A percentile compares a stretch with the other conserved stretches of the same genome.
These are phyloP conservation scores for Epinephelus coioides DNA, from an alignment of 2,797 vertebrate genomes.

Conservation along the genomic window DNA sequence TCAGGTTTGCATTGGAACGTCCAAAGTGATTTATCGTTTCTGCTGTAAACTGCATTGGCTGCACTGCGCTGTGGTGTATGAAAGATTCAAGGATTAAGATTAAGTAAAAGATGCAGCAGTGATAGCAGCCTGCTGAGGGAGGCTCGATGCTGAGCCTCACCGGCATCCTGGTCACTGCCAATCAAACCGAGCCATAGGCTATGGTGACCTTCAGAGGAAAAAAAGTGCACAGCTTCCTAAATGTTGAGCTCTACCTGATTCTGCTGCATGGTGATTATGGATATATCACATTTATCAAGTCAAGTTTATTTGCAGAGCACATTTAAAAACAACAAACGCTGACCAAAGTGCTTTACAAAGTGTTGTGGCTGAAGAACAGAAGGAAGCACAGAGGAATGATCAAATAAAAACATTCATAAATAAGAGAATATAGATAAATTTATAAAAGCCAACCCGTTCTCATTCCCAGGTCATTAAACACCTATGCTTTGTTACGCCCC, in stretches of 20 bases:
- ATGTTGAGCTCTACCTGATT: neutral
- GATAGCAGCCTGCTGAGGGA: conserved; percentile 29
- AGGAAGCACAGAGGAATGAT: too few relatives aligned
- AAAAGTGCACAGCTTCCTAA: neutral
- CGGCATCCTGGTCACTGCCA: conserved; percentile 39
- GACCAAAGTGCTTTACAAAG: too few relatives aligned
- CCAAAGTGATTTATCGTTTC: conserved; percentile 75
- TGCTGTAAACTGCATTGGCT: conserved; percentile 31
- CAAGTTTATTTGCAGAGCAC: too few relatives aligned
- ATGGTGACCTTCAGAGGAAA: conserved; percentile 28
- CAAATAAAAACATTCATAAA: too few relatives aligned
- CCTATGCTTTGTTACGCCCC: too few relatives aligned
- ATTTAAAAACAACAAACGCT: too few relatives aligned
- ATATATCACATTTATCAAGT: neutral
- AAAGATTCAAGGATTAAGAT: conserved; percentile 55
- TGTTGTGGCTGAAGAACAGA: too few relatives aligned
- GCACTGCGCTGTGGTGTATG: conserved; percentile 17
- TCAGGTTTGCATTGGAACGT: conserved; percentile 61
- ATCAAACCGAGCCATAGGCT: conserved; percentile 40
- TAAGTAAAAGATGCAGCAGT: conserved; percentile 48
- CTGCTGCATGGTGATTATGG: neutral
- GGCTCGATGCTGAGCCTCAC: conserved; percentile 21
- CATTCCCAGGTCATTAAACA: too few relatives aligned
- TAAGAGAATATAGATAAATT: too few relatives aligned
- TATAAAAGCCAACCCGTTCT: too few relatives aligned